These are phyloP conservation scores for Mus caroli DNA, from an alignment of 2,797 vertebrate genomes.

Conservation along the genomic window DNA sequence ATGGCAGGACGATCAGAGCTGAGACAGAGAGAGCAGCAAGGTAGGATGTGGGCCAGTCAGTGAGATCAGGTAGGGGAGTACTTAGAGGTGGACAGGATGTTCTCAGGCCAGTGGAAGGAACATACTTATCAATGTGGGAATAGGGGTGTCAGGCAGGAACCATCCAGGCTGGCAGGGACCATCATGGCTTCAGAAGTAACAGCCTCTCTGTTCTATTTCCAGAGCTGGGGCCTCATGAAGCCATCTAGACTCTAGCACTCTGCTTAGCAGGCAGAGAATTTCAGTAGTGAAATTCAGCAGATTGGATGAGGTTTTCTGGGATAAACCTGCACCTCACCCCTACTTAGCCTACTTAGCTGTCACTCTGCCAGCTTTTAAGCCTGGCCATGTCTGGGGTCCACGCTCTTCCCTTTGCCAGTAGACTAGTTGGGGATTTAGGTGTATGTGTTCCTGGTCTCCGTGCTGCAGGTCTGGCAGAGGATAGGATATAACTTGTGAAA, in stretches of 20 bases:
- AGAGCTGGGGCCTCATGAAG: background rate
- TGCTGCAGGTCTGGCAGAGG: background rate
- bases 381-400: background rate
- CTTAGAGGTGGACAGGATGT: background rate
- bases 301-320: background rate
- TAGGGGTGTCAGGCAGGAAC: background rate
- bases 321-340: background rate
- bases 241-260: background rate
- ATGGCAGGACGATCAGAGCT: slow-evolving; percentile 8
- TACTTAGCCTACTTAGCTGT: background rate
- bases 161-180: background rate
- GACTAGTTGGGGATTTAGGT: background rate
- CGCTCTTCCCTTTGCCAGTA: background rate
- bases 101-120: background rate
- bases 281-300: background rate
- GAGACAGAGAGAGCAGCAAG: background rate
- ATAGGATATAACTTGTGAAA: background rate
- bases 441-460: background rate
- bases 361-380: background rate
- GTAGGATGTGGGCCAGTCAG: background rate
- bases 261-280: background rate
- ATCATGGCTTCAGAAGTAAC: background rate
- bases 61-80: background rate
- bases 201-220: background rate
- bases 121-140: background rate